Base-by-base conservation (phyloP, 2,888 invertebrate genomes). In the Laspeyria flexula region DNA sequence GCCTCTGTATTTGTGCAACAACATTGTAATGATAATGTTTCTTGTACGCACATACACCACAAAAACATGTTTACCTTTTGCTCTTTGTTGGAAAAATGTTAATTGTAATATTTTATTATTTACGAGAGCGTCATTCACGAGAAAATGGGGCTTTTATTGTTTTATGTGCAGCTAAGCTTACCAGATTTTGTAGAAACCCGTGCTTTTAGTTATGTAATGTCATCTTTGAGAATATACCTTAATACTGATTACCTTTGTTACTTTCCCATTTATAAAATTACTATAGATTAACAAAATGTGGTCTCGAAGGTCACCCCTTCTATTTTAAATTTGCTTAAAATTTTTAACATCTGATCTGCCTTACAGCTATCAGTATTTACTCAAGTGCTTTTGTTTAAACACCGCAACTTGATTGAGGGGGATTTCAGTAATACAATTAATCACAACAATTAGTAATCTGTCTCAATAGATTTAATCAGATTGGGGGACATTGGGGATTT, bases 21-120 rank as follows among this genome's bases (percentile, higher is more conserved):
- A 55, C 43, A 61, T 65, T 61, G 55, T 65, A 55, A 69, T 61
- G 38, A 39, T 54, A 64, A 50, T 54, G 23, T 44, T 25, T 48
- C 37, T 52, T 55, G 55, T 51, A n/a, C 23, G 23, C 41, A 33
- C 47, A 25, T 11, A 23, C 34, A 25, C 27, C 13, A 21, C 31
- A 40, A 34, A 52, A 45, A 50, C 30, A 40, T 45, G 31, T 45
- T 55, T 18, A n/a, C 1, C 11, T 42, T 43, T 30, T 37, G 5
- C 5, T 25, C 5, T 25, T 25, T 25, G 37, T 48, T 7, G 11
- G 12, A 11, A 29, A 11, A 35, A 23, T 16, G 3, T 5, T 31
- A 16, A n/a, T 38, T 38, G 9, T 6, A 18, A 38, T 33, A 13
- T 42, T 13, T 33, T 15, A 10, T 11, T n/a, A n/a, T n/a, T n/a